Evolutionary conservation across 2,888 invertebrate genomes (phyloP).

Genomic region (Ptilodon capucinus): DNA sequence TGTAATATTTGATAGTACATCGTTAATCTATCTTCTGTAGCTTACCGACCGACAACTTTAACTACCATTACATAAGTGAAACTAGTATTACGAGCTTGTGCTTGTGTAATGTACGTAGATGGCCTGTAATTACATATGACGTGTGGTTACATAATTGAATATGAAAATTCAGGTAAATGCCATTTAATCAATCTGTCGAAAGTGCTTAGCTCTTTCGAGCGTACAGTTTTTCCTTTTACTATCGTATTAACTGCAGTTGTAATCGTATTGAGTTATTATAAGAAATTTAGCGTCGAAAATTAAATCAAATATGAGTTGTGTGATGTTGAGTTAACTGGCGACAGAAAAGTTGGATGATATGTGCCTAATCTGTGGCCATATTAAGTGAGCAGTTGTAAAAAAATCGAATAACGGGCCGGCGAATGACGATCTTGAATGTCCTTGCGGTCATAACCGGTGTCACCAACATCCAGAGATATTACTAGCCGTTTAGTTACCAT

Average conservation of each 20-base stretch:
- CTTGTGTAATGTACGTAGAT: background rate
- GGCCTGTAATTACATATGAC: slow-evolving; percentile 7
- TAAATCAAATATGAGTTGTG: no score
- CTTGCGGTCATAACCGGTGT: slow-evolving; percentile 1
- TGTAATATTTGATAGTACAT: background rate
- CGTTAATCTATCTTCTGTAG: background rate
- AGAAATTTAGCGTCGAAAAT: background rate
- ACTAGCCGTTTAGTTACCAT: background rate
- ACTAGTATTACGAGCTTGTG: slow-evolving; percentile 6
- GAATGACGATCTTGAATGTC: no score
- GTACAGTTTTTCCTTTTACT: background rate
- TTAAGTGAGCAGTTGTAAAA: no score
- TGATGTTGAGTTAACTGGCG: no score
- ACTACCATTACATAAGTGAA: background rate
- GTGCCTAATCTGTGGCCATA: no score
- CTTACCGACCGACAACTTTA: background rate
- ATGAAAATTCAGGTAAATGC: background rate
- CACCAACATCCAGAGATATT: background rate
- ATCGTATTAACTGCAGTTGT: background rate
- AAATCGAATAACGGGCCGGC: no score
- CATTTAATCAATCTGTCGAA: background rate
- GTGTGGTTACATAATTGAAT: slow-evolving; percentile 3
- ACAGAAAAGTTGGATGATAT: no score
- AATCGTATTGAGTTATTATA: background rate
- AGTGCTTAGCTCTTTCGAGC: background rate